Evolutionary conservation across 2,888 invertebrate species (phyloP).

Genomic region (Crossocerus cetratus): DNA sequence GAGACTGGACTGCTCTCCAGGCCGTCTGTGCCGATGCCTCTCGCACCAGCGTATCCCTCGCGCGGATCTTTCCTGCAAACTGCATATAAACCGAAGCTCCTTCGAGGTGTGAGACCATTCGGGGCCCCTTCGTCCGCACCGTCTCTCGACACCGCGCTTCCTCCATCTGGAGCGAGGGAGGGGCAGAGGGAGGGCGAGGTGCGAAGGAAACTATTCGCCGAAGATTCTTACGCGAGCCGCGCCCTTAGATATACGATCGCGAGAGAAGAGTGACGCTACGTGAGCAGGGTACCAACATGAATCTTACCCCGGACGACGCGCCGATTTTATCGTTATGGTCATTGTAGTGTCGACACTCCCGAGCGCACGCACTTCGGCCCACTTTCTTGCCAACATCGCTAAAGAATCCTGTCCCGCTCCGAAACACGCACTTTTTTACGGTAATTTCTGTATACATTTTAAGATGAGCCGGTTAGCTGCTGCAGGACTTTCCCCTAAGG

Average conservation of each 20-base stretch:
- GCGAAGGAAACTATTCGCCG: constrained; percentile 71
- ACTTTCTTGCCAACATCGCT: too few species aligned
- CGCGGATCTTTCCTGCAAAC: constrained; percentile 45
- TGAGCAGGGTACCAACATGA: constrained; percentile 65
- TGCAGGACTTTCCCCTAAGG: too few species aligned
- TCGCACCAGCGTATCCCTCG: constrained; percentile 43
- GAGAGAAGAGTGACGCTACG: constrained; percentile 68
- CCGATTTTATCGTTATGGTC: constrained; percentile 67
- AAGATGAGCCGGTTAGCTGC: too few species aligned
- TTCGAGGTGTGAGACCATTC: constrained; percentile 25
- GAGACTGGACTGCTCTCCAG: background rate
- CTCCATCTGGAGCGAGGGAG: background rate
- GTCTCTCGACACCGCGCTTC: background rate
- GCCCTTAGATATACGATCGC: constrained; percentile 68
- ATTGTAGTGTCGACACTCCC: background rate
- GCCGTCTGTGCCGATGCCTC: background rate
- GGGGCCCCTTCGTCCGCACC: constrained; percentile 5
- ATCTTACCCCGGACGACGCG: constrained; percentile 32
- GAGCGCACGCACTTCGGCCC: too few species aligned
- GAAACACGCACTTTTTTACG: constrained; percentile 33
- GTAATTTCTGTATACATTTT: too few species aligned
- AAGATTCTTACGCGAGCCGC: constrained; percentile 61
- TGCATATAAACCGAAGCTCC: constrained; percentile 25
- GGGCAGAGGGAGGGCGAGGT: constrained; percentile 56
- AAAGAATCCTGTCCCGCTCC: too few species aligned